Percentiles rank a stretch among this genome's conserved stretches.
phyloP scores from a whole-genome alignment of 2,113 vertebrate genomes.

The Oryzias celebensis region DNA sequence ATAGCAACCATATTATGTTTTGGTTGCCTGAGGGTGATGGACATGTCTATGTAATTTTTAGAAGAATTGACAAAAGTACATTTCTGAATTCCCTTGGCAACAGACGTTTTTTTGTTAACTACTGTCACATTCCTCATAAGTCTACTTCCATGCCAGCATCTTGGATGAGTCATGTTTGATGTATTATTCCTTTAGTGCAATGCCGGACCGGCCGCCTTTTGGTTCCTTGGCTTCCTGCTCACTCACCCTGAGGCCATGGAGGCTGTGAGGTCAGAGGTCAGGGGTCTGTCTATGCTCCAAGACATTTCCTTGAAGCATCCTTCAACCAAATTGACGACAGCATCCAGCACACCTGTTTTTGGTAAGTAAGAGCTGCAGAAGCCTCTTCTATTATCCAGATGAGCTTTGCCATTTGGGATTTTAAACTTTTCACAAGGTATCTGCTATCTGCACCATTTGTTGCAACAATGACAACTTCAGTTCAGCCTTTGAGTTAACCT shows the following conservation, averaged over 20 bases:
- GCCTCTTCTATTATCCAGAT: constrained; percentile 21
- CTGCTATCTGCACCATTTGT: neutral
- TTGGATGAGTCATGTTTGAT: neutral
- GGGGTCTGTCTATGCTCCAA: constrained; percentile 16
- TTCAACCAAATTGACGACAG: constrained; percentile 49
- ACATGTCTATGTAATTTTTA: too few relatives aligned
- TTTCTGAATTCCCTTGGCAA: too few relatives aligned
- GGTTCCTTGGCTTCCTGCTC: constrained; percentile 86
- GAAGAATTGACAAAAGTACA: too few relatives aligned
- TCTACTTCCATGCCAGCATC: too few relatives aligned
- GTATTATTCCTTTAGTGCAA: constrained; percentile 72
- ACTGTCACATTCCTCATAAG: too few relatives aligned
- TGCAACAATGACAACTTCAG: constrained; percentile 2
- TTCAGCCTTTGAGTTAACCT: constrained; percentile 30
- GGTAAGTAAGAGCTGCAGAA: constrained; percentile 62
- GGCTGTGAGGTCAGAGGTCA: constrained; percentile 79
- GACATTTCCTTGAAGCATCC: constrained; percentile 44
- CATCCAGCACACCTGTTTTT: constrained; percentile 69
- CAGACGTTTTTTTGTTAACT: too few relatives aligned
- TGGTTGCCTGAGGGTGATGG: too few relatives aligned
- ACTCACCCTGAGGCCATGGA: constrained; percentile 81
- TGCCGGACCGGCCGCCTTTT: constrained; percentile 83
- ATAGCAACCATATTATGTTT: too few relatives aligned
- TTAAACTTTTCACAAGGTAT: neutral
- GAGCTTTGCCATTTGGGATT: constrained; percentile 2